phyloP scores from a whole-genome alignment of 2,888 invertebrate genomes.

The Luffia ferchaultella region DNA sequence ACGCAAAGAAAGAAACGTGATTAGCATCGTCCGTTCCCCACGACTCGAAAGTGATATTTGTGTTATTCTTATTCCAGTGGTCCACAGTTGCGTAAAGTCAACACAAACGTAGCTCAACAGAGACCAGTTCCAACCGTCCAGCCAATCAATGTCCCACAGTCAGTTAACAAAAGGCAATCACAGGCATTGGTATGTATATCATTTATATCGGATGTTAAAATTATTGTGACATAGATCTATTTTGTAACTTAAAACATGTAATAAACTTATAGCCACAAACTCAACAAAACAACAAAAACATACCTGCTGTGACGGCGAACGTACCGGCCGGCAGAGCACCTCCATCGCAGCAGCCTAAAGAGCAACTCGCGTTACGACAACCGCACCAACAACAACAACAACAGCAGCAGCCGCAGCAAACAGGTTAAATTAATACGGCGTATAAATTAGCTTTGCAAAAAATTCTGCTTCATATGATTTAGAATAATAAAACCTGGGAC shows the following conservation, averaged over 20 bases:
- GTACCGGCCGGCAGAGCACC: constrained; percentile 19
- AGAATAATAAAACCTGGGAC: no score
- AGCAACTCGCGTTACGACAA: constrained; percentile 27
- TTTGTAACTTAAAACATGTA: no score
- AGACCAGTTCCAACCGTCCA: constrained; percentile 47
- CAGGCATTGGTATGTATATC: constrained; percentile 15
- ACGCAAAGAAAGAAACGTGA: no score
- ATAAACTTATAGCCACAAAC: background rate
- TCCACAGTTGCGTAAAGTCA: constrained; percentile 32
- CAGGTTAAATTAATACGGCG: background rate
- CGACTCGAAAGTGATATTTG: no score
- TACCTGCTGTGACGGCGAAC: background rate
- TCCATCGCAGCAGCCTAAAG: constrained; percentile 30
- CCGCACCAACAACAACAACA: constrained; percentile 19
- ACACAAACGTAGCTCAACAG: constrained; percentile 38
- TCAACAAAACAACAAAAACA: background rate
- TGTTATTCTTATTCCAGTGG: constrained; percentile 35
- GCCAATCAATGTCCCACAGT: constrained; percentile 28
- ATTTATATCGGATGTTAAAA: no score
- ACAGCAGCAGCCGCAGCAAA: constrained; percentile 17
- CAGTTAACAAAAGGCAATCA: constrained; percentile 6
- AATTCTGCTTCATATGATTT: no score
- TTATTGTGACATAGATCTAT: no score
- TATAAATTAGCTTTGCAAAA: no score
- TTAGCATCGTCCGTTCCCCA: no score